phyloP scores from a whole-genome alignment of 2,113 vertebrate genomes.

The Macrotus californicus region DNA sequence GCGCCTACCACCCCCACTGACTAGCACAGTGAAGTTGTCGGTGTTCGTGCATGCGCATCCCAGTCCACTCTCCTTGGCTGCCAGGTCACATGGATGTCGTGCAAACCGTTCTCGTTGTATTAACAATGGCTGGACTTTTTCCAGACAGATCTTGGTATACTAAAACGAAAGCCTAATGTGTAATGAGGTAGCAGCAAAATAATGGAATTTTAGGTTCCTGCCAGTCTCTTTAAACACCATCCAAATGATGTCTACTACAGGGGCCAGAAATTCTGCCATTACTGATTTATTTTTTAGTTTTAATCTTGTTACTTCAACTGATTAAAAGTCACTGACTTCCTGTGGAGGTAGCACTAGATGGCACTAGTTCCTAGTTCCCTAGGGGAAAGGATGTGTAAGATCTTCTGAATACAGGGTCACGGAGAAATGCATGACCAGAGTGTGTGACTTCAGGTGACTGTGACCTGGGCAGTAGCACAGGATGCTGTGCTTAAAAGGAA shows the following conservation, averaged over 20 bases:
- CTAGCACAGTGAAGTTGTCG: too few species aligned
- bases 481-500: too few species aligned
- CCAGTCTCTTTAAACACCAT: neutral
- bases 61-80: too few species aligned
- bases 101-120: too few species aligned
- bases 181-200: neutral
- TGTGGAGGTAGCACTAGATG: neutral
- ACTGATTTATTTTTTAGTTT: neutral
- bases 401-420: neutral
- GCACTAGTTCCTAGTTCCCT: neutral
- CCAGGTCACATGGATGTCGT: too few species aligned
- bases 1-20: too few species aligned
- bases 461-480: neutral
- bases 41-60: too few species aligned
- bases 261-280: neutral
- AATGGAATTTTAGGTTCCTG: neutral
- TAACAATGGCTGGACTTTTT: too few species aligned
- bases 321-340: neutral
- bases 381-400: neutral
- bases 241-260: neutral
- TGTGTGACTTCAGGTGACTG: neutral
- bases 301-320: neutral
- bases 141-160: too few species aligned
- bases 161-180: neutral
- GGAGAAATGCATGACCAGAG: neutral